Conservation (phyloP, 2,888 invertebrate genomes). For the Cataglyphis albicans region DNA sequence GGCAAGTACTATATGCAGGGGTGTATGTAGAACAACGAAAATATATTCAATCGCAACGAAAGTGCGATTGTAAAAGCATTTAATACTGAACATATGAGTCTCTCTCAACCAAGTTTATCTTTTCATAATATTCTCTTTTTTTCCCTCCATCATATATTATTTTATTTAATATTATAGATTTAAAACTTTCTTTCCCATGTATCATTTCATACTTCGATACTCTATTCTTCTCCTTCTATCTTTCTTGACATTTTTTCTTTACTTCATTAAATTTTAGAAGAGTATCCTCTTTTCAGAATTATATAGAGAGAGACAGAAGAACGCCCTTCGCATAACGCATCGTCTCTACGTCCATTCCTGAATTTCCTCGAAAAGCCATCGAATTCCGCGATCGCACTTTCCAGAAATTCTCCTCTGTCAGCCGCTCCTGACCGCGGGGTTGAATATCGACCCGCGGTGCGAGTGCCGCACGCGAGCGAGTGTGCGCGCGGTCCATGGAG, state of each 20-base stretch:
- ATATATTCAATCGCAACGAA: not conserved
- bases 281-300: not conserved
- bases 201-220: not conserved
- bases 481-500: constrained; percentile 61
- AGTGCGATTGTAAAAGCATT: not conserved
- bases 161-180: not conserved
- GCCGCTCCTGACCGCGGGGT: constrained; percentile 50
- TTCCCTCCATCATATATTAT: not conserved
- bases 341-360: not conserved
- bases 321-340: not conserved
- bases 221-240: not conserved
- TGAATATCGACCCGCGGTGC: constrained; percentile 72
- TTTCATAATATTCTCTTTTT: not conserved
- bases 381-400: constrained; percentile 7
- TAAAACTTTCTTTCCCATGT: not conserved
- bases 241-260: not conserved
- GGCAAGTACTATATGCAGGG: constrained; percentile 12
- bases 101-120: not conserved
- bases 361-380: not conserved
- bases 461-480: constrained; percentile 53
- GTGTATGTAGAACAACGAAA: not conserved
- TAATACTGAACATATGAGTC: not conserved
- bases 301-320: not conserved
- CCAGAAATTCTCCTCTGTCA: not conserved
- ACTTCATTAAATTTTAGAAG: not conserved